Evolutionary conservation across 2,888 invertebrate species (phyloP).

Genomic region (Philopedon plagiatum): DNA sequence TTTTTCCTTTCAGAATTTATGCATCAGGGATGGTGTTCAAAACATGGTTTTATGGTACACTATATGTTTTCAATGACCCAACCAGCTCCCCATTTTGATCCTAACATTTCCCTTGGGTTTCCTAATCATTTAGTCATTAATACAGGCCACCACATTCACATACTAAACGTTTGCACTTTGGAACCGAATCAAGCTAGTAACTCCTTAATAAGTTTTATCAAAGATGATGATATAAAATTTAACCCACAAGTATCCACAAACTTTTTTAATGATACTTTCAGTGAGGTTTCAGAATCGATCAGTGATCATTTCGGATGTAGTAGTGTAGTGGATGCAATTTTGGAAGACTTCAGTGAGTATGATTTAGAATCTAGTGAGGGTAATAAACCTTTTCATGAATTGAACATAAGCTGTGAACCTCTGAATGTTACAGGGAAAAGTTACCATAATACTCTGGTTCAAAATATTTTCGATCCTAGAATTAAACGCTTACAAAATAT

Average conservation of each 20-base stretch:
- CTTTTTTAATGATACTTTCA: slow-evolving; percentile 62
- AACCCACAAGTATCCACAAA: slow-evolving; percentile 24
- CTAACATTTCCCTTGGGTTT: slow-evolving; percentile 65
- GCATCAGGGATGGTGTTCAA: slow-evolving; percentile 76
- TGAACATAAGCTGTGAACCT: slow-evolving; percentile 69
- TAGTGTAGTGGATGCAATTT: slow-evolving; percentile 67
- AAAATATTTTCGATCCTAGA: slow-evolving; percentile 67
- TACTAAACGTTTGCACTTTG: slow-evolving; percentile 65
- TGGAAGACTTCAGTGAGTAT: slow-evolving; percentile 69
- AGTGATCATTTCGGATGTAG: slow-evolving; percentile 65
- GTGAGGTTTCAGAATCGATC: slow-evolving; percentile 66
- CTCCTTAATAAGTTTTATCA: slow-evolving; percentile 57
- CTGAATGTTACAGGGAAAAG: slow-evolving; percentile 68
- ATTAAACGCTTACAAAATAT: slow-evolving; percentile 64
- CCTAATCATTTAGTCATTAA: slow-evolving; percentile 68
- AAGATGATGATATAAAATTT: slow-evolving; percentile 59
- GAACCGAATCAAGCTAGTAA: slow-evolving; percentile 58
- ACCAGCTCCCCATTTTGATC: slow-evolving; percentile 77
- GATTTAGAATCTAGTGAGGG: slow-evolving; percentile 68
- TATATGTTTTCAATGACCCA: slow-evolving; percentile 90
- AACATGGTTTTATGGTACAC: slow-evolving; percentile 93
- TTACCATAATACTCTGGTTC: slow-evolving; percentile 67
- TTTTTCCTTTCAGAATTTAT: slow-evolving; percentile 57
- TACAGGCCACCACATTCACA: slow-evolving; percentile 68
- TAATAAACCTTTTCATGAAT: slow-evolving; percentile 68